Evolutionary conservation across 2,888 invertebrate genomes (phyloP), one percentile per base, ranked within the genome.

Genomic region (Ephialtes manifestator): DNA sequence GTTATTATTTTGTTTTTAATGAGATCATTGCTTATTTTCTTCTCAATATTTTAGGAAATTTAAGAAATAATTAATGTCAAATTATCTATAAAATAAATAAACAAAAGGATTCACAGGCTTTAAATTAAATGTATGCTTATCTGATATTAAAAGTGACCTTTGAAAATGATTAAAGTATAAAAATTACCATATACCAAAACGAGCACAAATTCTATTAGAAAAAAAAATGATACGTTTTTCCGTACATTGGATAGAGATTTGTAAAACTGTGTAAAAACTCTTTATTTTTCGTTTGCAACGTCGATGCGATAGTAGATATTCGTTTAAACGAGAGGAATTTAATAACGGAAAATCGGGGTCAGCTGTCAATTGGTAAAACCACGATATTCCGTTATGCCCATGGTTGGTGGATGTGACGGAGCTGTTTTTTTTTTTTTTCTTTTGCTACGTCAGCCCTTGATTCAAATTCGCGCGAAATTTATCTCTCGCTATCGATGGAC

Each of bases 311-410:
- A 2, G 39, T 65, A 20, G 35, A 65, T 63, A 63, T 68, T 74
- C 55, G 74, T n/a, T 74, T 46, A 74, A 60, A 78, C 74, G 60
- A 18, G 55, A 79, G 46, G 75, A 83, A 83, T 83, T 83, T 70
- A 83, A 83, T 83, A 79, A 83, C 79, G 43, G n/a, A n/a, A 79
- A 71, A 83, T 83, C 53, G 75, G 55, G 79, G 83, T 83, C 83
- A 83, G 79, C 72, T 60, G 79, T 63, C 79, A 75, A 83, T 83
- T 71, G 70, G 35, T 63, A 31, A 55, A 79, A 75, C 68, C 35
- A 60, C 68, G 68, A 58, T 77, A 77, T 58, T 77, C 28, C 55
- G 71, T 28, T 20, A 31, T 43, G 48, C 48, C 15, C 31, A 60
- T 48, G 60, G 65, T 0, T 11, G 18, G 31, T 20, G 46, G 28